Conservation (phyloP, 2,888 invertebrate species). For the Resseliella maxima region DNA sequence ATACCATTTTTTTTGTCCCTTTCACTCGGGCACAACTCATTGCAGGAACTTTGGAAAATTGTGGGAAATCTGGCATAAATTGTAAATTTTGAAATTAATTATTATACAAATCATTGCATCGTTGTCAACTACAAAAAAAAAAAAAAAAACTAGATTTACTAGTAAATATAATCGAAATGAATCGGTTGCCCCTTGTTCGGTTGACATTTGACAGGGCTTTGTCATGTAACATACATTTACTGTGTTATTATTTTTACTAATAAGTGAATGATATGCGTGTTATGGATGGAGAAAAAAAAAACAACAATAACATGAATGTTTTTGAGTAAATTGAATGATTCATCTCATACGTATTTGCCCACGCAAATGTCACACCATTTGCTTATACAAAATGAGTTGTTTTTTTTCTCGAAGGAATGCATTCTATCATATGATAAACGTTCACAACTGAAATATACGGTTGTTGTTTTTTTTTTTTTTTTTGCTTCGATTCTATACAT, state of each 20-base stretch:
- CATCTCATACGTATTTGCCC: neutral
- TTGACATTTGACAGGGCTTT: neutral
- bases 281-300: neutral
- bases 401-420: no score
- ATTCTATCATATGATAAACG: no score
- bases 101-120: no score
- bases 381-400: neutral
- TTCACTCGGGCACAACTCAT: no score
- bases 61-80: no score
- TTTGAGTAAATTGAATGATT: constrained; percentile 44
- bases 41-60: no score
- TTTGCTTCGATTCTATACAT: neutral
- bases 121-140: no score
- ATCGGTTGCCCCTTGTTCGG: neutral
- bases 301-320: neutral
- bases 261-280: neutral
- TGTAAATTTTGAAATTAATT: no score
- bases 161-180: no score
- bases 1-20: neutral
- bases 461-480: no score
- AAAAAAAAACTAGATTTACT: no score
- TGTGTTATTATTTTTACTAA: constrained; percentile 43
- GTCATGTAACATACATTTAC: neutral
- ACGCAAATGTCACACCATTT: constrained; percentile 13
- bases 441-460: no score